phyloP scores from a whole-genome alignment of 2,888 invertebrate species.

The Drosophila flavopinicola region DNA sequence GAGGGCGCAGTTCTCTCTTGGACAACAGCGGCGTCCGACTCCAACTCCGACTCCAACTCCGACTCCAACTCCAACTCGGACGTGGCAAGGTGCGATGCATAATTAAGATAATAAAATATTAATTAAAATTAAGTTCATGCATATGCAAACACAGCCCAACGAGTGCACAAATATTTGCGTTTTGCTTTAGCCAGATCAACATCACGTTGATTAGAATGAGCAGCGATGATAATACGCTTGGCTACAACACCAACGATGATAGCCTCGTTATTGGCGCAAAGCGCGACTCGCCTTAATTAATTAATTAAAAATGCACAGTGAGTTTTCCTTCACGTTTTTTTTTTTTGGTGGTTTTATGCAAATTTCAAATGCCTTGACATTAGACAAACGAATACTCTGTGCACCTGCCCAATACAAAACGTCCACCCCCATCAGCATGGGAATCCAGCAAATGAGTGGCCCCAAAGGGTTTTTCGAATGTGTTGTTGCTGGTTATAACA shows the following conservation, averaged over 20 bases:
- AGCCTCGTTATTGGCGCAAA: constrained; percentile 69
- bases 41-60: constrained; percentile 21
- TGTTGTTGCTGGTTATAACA: constrained; percentile 22
- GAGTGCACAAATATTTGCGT: constrained; percentile 68
- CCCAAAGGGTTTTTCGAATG: constrained; percentile 32
- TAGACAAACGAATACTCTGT: background rate
- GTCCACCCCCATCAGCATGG: constrained; percentile 47
- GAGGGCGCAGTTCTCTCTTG: constrained; percentile 44
- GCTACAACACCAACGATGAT: constrained; percentile 59
- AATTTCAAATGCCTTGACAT: constrained; percentile 58
- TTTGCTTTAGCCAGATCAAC: constrained; percentile 44
- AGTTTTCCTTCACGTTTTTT: constrained; percentile 23
- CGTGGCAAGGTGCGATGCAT: constrained; percentile 80
- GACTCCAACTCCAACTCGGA: constrained; percentile 22
- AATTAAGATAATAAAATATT: constrained; percentile 84
- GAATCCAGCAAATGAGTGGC: constrained; percentile 15
- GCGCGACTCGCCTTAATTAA: constrained; percentile 68
- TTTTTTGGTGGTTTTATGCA: constrained; percentile 56
- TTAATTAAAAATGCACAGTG: constrained; percentile 76
- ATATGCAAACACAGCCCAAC: constrained; percentile 64
- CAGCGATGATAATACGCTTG: constrained; percentile 22
- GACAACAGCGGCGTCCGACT: constrained; percentile 8
- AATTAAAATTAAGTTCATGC: constrained; percentile 81
- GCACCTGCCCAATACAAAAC: constrained; percentile 34
- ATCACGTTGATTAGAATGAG: constrained; percentile 64